Percentiles rank a stretch among this genome's conserved stretches.
phyloP scores from a whole-genome alignment of 2,888 invertebrate species.

The Leucoma salicis region DNA sequence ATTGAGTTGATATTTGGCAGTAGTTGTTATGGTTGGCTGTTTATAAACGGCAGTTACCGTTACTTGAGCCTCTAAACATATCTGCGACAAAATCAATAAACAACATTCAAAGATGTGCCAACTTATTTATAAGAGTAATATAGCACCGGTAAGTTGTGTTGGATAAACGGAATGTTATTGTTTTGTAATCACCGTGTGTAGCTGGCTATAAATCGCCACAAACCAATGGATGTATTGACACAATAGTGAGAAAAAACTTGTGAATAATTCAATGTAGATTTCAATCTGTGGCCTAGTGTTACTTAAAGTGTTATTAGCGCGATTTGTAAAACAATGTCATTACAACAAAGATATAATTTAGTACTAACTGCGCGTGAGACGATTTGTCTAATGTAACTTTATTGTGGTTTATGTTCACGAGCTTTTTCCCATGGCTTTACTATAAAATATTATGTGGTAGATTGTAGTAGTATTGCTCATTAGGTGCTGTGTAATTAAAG shows the following conservation, averaged over 20 bases:
- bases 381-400: constrained; percentile 34
- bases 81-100: too few species aligned
- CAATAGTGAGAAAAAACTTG: constrained; percentile 62
- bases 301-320: constrained; percentile 54
- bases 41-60: too few species aligned
- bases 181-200: constrained; percentile 34
- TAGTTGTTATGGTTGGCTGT: too few species aligned
- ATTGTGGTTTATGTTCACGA: constrained; percentile 34
- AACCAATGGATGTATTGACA: constrained; percentile 52
- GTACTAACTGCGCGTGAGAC: constrained; percentile 35
- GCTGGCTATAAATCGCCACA: constrained; percentile 33
- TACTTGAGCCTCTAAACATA: too few species aligned
- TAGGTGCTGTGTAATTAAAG: too few species aligned
- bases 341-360: constrained; percentile 53
- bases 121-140: too few species aligned
- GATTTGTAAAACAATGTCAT: constrained; percentile 59
- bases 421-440: constrained; percentile 35
- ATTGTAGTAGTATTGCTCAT: too few species aligned
- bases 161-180: neutral
- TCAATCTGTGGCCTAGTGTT: constrained; percentile 53
- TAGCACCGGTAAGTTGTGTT: neutral
- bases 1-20: too few species aligned
- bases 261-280: constrained; percentile 57
- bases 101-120: too few species aligned
- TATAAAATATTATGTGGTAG: too few species aligned